These are phyloP conservation scores for Hemiprocne comata DNA, from an alignment of 2,113 vertebrate species.

Conservation along the genomic window DNA sequence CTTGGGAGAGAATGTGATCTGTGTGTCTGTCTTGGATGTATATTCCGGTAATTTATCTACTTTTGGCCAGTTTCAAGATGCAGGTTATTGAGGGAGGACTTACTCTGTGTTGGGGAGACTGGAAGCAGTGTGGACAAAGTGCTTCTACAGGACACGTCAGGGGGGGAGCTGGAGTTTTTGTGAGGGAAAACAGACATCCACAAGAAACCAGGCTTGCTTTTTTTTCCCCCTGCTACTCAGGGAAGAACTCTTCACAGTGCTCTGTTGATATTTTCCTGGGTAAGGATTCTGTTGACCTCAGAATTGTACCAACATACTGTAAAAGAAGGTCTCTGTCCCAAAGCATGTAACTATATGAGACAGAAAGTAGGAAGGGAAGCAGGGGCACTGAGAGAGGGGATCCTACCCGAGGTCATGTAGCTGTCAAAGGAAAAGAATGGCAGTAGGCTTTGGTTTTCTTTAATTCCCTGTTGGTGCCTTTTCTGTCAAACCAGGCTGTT, in stretches of 20 bases:
- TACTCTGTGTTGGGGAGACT: neutral
- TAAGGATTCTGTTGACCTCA: neutral
- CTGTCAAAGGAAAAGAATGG: neutral
- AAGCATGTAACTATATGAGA: neutral
- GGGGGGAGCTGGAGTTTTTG: neutral
- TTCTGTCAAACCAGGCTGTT: neutral
- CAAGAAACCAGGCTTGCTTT: neutral
- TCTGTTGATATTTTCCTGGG: neutral
- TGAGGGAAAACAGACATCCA: neutral
- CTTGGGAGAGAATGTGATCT: neutral
- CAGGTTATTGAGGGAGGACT: neutral
- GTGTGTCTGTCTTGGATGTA: neutral
- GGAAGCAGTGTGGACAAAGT: neutral
- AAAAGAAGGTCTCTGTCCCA: neutral
- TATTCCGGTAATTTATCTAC: neutral
- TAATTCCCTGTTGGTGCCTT: neutral
- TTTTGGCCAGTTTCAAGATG: neutral
- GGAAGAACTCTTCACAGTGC: neutral
- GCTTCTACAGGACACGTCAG: neutral
- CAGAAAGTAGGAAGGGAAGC: neutral
- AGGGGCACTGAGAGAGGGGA: neutral
- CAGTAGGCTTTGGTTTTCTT: neutral
- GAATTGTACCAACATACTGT: neutral
- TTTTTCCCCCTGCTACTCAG: neutral
- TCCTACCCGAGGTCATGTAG: neutral